Evolutionary conservation across 1,140 invertebrate genomes (phyloP), one percentile per base, ranked within the genome.

Genomic region (Achatina immaculata): DNA sequence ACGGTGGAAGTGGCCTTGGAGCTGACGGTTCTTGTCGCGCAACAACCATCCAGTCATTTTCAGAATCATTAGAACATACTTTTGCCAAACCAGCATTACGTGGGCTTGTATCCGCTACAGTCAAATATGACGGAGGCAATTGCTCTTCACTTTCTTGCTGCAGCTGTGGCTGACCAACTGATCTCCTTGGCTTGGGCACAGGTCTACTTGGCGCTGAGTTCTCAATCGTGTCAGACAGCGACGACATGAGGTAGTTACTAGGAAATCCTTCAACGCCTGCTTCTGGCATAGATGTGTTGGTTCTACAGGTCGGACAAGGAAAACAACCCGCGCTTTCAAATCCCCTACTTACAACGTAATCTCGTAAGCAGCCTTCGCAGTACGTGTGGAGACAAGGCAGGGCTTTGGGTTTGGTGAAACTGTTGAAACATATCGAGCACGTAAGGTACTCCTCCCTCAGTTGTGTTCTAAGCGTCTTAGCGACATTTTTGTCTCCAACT

Each of bases 371-470:
- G 14, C 82, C 80, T 74, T 86, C 79, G 78, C 89, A 90, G 55
- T 88, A 91, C 24, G 88, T 89, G 80, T 91, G 90, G 4, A 89
- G 69, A 74, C 90, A 91, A 1, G 89, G 87, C 42, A 91, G 75
- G 6, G 89, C 88, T 82, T 90, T 89, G 2, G 90, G 90, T 42
- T 80, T 81, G 0, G 68, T 82, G 72, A 87, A 89, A 24, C 66
- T 45, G 14, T 84, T 74, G n/a, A 86, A 83, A 85, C 90, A 91
- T 38, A 91, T 88, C 1, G 85, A 31, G 77, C 89, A 90, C 24
- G 89, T 90, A 51, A 90, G 78, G 72, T 89, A 83, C 42, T 90
- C 86, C 45, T 88, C 87, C 81, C 83, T 55, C n/a, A 88, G 84
- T 78, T 84, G 83, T n/a, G 82, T 66, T 24, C 82, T 83, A 24